A percentile compares a stretch with the other conserved stretches of the same genome.
Evolutionary conservation across 2,888 invertebrate species (phyloP).

Genomic region (Molanna angustata): DNA sequence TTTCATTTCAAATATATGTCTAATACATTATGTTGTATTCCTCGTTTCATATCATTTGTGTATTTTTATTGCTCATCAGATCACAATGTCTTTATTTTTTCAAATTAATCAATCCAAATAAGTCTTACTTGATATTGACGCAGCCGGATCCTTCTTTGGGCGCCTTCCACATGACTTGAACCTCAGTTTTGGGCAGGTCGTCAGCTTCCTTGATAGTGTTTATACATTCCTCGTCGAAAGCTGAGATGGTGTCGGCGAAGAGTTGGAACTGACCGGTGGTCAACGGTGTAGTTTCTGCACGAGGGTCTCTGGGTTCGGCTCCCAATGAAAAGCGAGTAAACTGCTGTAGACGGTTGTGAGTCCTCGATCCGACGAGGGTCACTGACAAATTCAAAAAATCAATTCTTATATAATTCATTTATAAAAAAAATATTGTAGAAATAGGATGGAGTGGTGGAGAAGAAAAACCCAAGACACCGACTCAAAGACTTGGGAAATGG

Average conservation of each 20-base stretch:
- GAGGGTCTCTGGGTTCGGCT: slow-evolving; percentile 62
- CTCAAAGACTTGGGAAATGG: too few species aligned
- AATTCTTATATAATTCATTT: too few species aligned
- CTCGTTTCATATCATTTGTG: too few species aligned
- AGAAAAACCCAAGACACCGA: too few species aligned
- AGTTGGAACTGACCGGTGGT: slow-evolving; percentile 52
- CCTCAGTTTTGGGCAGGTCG: slow-evolving; percentile 75
- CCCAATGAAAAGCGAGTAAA: slow-evolving; percentile 78
- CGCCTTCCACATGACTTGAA: slow-evolving; percentile 88
- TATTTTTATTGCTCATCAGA: too few species aligned
- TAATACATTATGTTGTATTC: too few species aligned
- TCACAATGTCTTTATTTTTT: too few species aligned
- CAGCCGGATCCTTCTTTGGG: slow-evolving; percentile 84
- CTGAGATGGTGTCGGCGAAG: slow-evolving; percentile 57
- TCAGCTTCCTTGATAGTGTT: slow-evolving; percentile 82
- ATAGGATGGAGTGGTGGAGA: too few species aligned
- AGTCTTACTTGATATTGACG: slow-evolving; percentile 78
- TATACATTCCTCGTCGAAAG: slow-evolving; percentile 79
- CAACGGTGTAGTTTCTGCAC: slow-evolving; percentile 40
- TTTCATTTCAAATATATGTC: too few species aligned
- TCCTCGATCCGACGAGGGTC: slow-evolving; percentile 64
- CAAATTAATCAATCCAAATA: too few species aligned
- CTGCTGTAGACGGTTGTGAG: slow-evolving; percentile 65
- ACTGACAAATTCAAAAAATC: slow-evolving; percentile 52
- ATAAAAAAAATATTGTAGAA: too few species aligned